Evolutionary conservation across 2,888 invertebrate genomes (phyloP).

Genomic region (Cephonodes hylas): DNA sequence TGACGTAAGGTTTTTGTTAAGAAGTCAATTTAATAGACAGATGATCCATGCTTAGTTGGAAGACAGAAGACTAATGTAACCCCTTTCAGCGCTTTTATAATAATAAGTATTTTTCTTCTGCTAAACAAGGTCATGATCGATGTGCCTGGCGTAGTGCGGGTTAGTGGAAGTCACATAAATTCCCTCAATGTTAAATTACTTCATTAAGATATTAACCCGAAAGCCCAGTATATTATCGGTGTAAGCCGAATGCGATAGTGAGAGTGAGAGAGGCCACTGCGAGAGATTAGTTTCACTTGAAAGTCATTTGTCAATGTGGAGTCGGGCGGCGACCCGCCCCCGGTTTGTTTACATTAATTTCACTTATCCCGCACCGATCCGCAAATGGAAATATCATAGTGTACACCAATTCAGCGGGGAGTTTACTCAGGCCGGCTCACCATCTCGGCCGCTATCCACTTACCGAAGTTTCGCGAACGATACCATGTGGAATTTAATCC

Average conservation of each 20-base stretch:
- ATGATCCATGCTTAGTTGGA: too few species aligned
- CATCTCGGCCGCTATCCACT: neutral
- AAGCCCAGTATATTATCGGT: too few species aligned
- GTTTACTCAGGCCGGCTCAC: neutral
- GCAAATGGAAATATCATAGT: slow-evolving; percentile 4
- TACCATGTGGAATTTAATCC: neutral
- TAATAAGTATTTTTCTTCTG: too few species aligned
- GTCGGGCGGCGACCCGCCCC: neutral
- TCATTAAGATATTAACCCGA: neutral
- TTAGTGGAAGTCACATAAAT: too few species aligned
- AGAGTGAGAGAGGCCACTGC: neutral
- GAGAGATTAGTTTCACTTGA: neutral
- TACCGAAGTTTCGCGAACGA: neutral
- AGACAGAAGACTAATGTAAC: too few species aligned
- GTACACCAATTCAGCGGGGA: neutral
- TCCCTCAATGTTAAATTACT: neutral
- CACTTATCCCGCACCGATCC: neutral
- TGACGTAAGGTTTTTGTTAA: too few species aligned
- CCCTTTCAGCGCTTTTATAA: too few species aligned
- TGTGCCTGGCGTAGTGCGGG: too few species aligned
- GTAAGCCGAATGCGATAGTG: neutral
- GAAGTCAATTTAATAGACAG: too few species aligned
- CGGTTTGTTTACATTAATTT: slow-evolving; percentile 4
- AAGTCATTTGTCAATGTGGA: neutral
- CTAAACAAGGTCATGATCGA: too few species aligned